Base-by-base conservation (phyloP, 1,140 invertebrate genomes). In the Drosophila takahashii region DNA sequence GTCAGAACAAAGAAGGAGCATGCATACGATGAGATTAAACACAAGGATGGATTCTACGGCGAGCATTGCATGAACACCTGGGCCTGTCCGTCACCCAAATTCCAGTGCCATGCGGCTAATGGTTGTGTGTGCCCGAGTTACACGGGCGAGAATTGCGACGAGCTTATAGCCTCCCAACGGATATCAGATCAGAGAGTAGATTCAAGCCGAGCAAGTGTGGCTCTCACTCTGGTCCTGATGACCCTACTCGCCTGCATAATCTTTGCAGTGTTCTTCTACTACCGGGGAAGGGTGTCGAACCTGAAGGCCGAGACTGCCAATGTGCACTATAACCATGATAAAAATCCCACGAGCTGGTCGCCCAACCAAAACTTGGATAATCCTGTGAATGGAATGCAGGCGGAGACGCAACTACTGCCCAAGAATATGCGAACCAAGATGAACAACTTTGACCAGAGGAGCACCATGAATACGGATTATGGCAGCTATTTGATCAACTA, bases 331-430 rank as follows among this genome's bases (percentile, higher is more conserved):
- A 96, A 95, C n/a, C 96, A 95, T 15, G 96, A 97, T 81, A 95
- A 96, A 1, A 78, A 54, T 34, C 51, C 32, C n/a, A 92, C 93
- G 44, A 93, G 92, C 37, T 94, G 95, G 76, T 94, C 95, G 72
- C 96, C 97, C 91, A 95, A 79, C 41, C 96, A 97, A 91, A 97
- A 98, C 92, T 98, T 98, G 92, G 97, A 98, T 92, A 98, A 98
- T 94, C 97, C 97, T 0, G 96, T 97, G 2, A 98, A 98, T 92
- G 96, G 96, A 0, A 96, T 95, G 92, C 93, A 93, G 26, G 92
- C 92, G 0, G 94, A 95, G 42, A 93, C 94, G 0, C 93, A 94
- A n/a, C 94, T 94, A 0, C 87, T 95, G 44, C 76, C 84, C 27
- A 91, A 97, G 91, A 95, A 97, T 93, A 89, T 96, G 52, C 93